Evolutionary conservation across 1,140 invertebrate genomes (phyloP).

Genomic region (Cotesia vestalis): DNA sequence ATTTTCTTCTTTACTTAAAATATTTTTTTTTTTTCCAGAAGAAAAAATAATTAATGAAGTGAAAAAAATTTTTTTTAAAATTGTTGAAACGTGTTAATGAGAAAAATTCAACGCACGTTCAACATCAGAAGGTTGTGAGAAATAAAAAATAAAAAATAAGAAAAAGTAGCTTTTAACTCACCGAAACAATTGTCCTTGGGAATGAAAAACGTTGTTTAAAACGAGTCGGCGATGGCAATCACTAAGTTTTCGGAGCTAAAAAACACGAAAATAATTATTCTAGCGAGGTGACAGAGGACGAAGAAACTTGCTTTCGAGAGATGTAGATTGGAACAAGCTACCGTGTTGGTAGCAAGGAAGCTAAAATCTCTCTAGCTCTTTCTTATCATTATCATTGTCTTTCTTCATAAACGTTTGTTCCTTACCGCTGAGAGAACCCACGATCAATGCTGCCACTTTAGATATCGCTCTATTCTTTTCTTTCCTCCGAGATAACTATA

Average conservation of each 20-base stretch:
- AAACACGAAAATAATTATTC: slow-evolving; percentile 23
- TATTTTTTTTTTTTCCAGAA: too few species aligned
- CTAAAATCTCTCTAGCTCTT: neutral
- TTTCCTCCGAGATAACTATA: neutral
- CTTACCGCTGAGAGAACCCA: neutral
- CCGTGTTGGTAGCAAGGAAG: slow-evolving; percentile 20
- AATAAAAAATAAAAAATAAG: neutral
- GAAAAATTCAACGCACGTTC: slow-evolving; percentile 6
- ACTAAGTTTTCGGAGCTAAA: slow-evolving; percentile 6
- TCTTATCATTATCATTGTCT: neutral
- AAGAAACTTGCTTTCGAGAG: slow-evolving; percentile 9
- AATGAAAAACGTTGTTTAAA: slow-evolving; percentile 19
- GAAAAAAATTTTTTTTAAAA: neutral
- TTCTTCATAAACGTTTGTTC: slow-evolving; percentile 3
- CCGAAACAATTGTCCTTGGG: slow-evolving; percentile 11
- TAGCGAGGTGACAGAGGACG: slow-evolving; percentile 16
- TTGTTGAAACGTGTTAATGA: neutral
- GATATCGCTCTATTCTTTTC: slow-evolving; percentile 24
- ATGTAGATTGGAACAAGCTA: slow-evolving; percentile 25
- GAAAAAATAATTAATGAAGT: neutral
- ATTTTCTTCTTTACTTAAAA: too few species aligned
- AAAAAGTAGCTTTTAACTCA: slow-evolving; percentile 1
- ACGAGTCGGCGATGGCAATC: slow-evolving; percentile 24
- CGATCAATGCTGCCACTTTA: slow-evolving; percentile 16
- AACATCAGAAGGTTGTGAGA: neutral